A percentile compares a stretch with the other conserved stretches of the same genome.
These are phyloP conservation scores for Lepeophtheirus nordmannii DNA, from an alignment of 2,888 invertebrate genomes.

Conservation along the genomic window DNA sequence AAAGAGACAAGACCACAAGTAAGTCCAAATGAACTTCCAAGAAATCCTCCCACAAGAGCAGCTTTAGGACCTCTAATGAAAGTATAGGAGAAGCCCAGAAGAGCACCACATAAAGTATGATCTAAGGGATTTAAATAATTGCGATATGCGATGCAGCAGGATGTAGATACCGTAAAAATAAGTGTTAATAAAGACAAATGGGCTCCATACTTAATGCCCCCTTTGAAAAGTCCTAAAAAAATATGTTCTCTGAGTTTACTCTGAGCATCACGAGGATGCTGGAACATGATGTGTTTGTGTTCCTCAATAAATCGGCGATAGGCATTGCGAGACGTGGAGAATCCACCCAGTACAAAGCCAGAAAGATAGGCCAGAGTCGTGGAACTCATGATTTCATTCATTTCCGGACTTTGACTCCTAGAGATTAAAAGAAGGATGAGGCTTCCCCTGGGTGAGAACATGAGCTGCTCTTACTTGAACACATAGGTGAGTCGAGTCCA, in stretches of 20 bases:
- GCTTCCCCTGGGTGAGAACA: background rate
- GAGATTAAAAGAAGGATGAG: background rate
- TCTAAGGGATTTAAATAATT: constrained; percentile 17
- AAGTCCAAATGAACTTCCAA: constrained; percentile 2
- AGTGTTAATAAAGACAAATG: constrained; percentile 4
- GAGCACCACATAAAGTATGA: constrained; percentile 5
- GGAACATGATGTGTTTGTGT: constrained; percentile 21
- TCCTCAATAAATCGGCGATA: constrained; percentile 7
- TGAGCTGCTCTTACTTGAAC: background rate
- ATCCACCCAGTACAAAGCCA: background rate
- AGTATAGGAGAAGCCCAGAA: constrained; percentile 4
- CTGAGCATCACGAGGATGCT: constrained; percentile 18
- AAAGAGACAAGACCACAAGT: background rate
- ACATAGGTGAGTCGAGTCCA: background rate
- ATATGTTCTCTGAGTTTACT: background rate
- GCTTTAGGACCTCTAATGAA: constrained; percentile 20
- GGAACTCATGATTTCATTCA: background rate
- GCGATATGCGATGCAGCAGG: background rate
- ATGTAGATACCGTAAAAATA: background rate
- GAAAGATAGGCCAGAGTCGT: background rate
- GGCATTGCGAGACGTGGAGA: background rate
- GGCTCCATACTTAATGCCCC: background rate
- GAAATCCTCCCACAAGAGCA: background rate
- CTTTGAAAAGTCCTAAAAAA: background rate
- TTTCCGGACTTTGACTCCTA: background rate